phyloP scores from a whole-genome alignment of 2,888 invertebrate genomes.

The Clusia tigrina region DNA sequence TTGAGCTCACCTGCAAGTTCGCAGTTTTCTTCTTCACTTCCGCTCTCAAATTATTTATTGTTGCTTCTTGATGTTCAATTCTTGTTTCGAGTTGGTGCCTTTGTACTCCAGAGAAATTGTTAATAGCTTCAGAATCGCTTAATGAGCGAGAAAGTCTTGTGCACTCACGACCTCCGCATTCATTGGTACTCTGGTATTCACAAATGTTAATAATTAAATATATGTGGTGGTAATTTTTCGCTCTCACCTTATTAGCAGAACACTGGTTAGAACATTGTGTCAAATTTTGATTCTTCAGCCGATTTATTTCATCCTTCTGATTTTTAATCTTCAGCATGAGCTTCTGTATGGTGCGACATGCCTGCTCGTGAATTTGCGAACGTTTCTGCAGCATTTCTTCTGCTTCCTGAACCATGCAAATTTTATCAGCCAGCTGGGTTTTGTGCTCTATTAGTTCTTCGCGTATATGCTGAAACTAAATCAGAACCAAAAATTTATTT shows the following conservation, averaged over 20 bases:
- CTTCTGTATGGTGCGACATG: slow-evolving; percentile 58
- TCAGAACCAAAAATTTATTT: too few species aligned
- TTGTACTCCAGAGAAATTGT: slow-evolving; percentile 39
- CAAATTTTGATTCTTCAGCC: slow-evolving; percentile 40
- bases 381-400: slow-evolving; percentile 54
- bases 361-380: slow-evolving; percentile 55
- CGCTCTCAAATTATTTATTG: slow-evolving; percentile 67
- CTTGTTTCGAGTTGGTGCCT: slow-evolving; percentile 41
- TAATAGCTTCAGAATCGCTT: slow-evolving; percentile 50
- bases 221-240: not conserved
- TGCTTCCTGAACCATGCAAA: slow-evolving; percentile 56
- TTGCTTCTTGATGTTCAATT: slow-evolving; percentile 66
- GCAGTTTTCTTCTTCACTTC: slow-evolving; percentile 62
- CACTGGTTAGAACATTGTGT: not conserved
- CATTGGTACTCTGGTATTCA: not conserved
- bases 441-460: slow-evolving; percentile 51
- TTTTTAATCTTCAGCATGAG: slow-evolving; percentile 54
- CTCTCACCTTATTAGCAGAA: slow-evolving; percentile 46
- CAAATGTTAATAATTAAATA: not conserved
- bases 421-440: slow-evolving; percentile 55
- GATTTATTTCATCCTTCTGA: slow-evolving; percentile 54
- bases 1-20: slow-evolving; percentile 53
- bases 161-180: slow-evolving; percentile 28
- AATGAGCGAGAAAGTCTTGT: slow-evolving; percentile 45
- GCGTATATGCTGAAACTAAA: slow-evolving; percentile 40